Evolutionary conservation across 2,888 invertebrate species (phyloP).

Genomic region (Rhopalosiphum nymphaeae): DNA sequence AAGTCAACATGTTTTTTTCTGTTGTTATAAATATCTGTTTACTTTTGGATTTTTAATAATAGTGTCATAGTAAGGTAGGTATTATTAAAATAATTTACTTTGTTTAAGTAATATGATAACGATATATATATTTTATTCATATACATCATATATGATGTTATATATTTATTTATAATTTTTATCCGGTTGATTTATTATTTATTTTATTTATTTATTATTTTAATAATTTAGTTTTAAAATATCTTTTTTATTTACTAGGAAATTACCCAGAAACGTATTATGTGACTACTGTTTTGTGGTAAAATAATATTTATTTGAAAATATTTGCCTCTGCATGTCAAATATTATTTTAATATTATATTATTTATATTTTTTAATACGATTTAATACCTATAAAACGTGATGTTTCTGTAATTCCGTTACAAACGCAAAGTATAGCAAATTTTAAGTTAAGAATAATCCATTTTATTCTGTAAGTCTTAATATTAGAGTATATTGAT

Average conservation of each 20-base stretch:
- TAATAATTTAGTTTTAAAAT: not conserved
- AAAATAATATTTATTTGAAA: not conserved
- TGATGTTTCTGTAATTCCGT: not conserved
- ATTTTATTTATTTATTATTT: not conserved
- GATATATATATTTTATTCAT: not conserved
- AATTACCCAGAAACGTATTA: not conserved
- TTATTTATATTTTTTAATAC: too few relatives aligned
- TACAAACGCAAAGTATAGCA: not conserved
- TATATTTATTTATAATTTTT: not conserved
- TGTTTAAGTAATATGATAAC: too few relatives aligned
- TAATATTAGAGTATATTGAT: not conserved
- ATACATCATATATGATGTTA: not conserved
- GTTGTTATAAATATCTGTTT: not conserved
- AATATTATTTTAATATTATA: not conserved
- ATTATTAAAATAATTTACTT: too few relatives aligned
- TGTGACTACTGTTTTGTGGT: not conserved
- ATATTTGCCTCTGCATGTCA: not conserved
- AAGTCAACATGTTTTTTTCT: not conserved
- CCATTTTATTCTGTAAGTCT: not conserved
- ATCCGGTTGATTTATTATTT: not conserved
- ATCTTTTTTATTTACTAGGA: not conserved
- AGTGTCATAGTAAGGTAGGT: not conserved
- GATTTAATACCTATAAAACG: too few relatives aligned
- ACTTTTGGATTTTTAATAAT: not conserved
- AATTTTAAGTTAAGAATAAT: not conserved